phyloP scores from a whole-genome alignment of 2,113 vertebrate genomes.

The Syngnathoides biaculeatus region DNA sequence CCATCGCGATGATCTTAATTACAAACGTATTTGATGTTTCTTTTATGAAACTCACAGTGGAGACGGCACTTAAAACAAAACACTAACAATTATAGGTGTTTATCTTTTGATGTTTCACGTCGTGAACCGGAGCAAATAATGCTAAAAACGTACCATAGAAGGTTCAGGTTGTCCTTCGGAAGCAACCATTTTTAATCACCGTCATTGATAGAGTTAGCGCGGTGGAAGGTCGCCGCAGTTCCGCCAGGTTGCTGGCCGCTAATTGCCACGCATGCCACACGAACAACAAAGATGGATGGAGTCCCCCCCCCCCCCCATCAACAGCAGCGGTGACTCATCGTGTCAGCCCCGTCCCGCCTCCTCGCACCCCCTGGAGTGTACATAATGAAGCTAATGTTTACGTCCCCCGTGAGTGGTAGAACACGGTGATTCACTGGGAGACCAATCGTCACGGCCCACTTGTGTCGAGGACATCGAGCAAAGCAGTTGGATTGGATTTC shows the following conservation, averaged over 20 bases:
- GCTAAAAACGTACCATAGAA: background rate
- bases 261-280: background rate
- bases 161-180: background rate
- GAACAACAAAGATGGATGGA: background rate
- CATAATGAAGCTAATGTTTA: conserved; percentile 24
- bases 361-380: background rate
- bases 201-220: background rate
- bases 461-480: background rate
- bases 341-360: background rate
- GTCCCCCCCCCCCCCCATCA: no score
- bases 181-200: background rate
- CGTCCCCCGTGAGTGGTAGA: conserved; percentile 3
- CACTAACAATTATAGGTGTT: background rate
- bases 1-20: no score
- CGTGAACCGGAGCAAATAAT: background rate
- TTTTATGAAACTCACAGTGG: no score
- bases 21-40: no score
- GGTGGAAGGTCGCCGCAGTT: background rate
- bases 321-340: conserved; percentile 39
- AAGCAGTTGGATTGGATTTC: background rate
- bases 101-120: background rate
- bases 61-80: no score
- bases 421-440: background rate
- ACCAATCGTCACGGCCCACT: background rate
- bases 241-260: background rate